Base-by-base conservation (phyloP, 1,140 invertebrate species). In the Cydia strobilella region DNA sequence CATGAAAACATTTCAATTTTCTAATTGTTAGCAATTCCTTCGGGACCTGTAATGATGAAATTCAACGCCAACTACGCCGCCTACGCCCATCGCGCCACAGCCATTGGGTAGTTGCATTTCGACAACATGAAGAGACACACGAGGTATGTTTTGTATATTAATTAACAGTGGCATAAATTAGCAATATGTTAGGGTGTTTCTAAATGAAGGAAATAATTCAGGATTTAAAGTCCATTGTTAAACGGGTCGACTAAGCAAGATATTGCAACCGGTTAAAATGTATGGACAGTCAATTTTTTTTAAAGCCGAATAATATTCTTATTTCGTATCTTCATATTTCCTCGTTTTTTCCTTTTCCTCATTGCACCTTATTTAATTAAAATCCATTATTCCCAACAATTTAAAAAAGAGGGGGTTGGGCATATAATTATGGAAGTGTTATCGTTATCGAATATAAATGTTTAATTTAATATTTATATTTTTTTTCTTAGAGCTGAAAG, bases 71-170 rank as follows among this genome's bases (percentile, higher is more conserved):
- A 81, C 79, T 80, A 74, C 72, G 77, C 45, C 75, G 73, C 80
- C 79, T 80, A 74, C 82, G 78, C 80, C 82, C 79, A 80, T 77
- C 73, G 75, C 66, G 13, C 66, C 73, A 39, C 51, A 48, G 75
- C 25, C 66, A 25, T 62, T 76, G 45, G 74, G 69, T 77, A 80
- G 77, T 81, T 75, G 73, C 23, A 75, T 27, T 39, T 72, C 25
- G 72, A 72, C 84, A 83, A 15, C 82, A 88, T 88, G 88, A 82
- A 75, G 79, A 77, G 86, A 79, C 85, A 86, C 78, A 83, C 84
- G 42, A 87, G 82, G 87, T 89, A 77, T 45, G 27, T 15, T 63
- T 48, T 45, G 5, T 20, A 31, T 35, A 42, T 65, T 27, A 65
- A 20, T 59, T 18, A 39, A 39, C 13, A 27, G 5, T 66, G 63